Evolutionary conservation across 2,888 invertebrate species (phyloP).

Genomic region (Melanophora roralis): DNA sequence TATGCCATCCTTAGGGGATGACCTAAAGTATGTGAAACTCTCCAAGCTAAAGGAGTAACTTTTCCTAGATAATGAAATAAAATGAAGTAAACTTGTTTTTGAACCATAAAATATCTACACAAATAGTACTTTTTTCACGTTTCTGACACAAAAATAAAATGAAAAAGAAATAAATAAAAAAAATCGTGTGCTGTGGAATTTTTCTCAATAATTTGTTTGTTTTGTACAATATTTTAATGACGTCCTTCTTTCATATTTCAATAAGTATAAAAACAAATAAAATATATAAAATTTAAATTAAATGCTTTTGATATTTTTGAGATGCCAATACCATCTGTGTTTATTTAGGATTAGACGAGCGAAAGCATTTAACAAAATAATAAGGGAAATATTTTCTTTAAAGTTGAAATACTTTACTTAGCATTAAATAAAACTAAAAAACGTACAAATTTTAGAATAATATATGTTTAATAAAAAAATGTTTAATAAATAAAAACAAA

Average conservation of each 20-base stretch:
- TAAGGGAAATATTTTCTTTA: background rate
- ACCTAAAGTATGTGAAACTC: too few relatives aligned
- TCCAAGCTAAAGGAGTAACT: too few relatives aligned
- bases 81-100: background rate
- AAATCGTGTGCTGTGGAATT: background rate
- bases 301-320: conserved; percentile 21
- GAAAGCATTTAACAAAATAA: background rate
- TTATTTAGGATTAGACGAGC: background rate
- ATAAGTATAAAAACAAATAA: conserved; percentile 45
- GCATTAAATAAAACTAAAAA: too few relatives aligned
- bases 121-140: too few relatives aligned
- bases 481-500: too few relatives aligned
- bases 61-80: too few relatives aligned
- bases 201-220: background rate
- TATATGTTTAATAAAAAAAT: too few relatives aligned
- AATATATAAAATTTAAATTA: conserved; percentile 33
- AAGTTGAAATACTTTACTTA: background rate
- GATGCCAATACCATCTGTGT: conserved; percentile 51
- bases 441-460: too few relatives aligned
- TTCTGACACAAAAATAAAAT: conserved; percentile 2
- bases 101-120: too few relatives aligned
- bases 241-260: background rate
- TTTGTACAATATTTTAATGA: too few relatives aligned
- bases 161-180: conserved; percentile 35
- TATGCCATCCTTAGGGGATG: too few relatives aligned